Evolutionary conservation across 1,140 invertebrate genomes (phyloP).

Genomic region (Plutomurus gul): DNA sequence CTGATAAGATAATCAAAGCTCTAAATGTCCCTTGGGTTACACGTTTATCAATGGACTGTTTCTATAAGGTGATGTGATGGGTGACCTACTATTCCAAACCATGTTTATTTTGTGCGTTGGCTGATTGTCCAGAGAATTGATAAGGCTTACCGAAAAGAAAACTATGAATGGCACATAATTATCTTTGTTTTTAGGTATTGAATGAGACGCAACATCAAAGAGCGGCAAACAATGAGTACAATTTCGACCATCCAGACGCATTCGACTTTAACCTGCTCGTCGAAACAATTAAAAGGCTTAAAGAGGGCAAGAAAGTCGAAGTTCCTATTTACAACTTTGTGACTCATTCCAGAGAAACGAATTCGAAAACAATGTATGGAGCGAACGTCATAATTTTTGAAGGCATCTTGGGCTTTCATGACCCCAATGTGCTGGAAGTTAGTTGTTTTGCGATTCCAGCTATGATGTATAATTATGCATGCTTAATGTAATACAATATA

Average conservation of each 20-base stretch:
- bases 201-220: slow-evolving; percentile 89
- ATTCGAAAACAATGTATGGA: slow-evolving; percentile 99
- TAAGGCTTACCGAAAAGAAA: no score
- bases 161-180: no score
- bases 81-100: not conserved
- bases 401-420: slow-evolving; percentile 94
- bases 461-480: not conserved
- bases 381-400: slow-evolving; percentile 99
- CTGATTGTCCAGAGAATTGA: no score
- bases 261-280: slow-evolving; percentile 95
- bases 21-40: slow-evolving; percentile 97
- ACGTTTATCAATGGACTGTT: slow-evolving; percentile 97
- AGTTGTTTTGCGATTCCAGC: not conserved
- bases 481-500: not conserved
- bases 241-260: slow-evolving; percentile 99
- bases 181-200: slow-evolving; percentile 70
- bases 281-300: slow-evolving; percentile 82
- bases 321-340: slow-evolving; percentile 98
- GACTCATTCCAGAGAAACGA: slow-evolving; percentile 86
- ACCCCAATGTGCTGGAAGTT: slow-evolving; percentile 78
- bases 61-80: slow-evolving; percentile 82
- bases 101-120: not conserved
- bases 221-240: slow-evolving; percentile 89
- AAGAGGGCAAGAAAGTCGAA: slow-evolving; percentile 95
- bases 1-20: slow-evolving; percentile 95